These are phyloP conservation scores for Bovichtus diacanthus DNA, from an alignment of 2,797 vertebrate species.

Conservation along the genomic window DNA sequence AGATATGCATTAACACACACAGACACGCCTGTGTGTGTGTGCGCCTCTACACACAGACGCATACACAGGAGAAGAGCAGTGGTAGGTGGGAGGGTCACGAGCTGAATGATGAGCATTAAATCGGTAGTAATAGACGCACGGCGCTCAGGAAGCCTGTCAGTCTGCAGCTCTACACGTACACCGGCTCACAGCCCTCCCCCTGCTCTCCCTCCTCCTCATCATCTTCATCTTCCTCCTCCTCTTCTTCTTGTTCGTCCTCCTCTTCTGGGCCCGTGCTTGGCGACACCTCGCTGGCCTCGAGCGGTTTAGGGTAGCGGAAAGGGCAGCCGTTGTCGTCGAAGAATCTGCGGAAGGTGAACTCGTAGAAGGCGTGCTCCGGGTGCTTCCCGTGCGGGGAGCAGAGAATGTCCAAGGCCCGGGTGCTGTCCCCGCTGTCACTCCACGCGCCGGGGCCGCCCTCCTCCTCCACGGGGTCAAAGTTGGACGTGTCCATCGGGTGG, in stretches of 20 bases:
- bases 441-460: conserved; percentile 89
- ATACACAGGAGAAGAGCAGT: conserved; percentile 27
- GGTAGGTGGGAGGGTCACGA: conserved; percentile 6
- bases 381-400: conserved; percentile 91
- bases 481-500: conserved; percentile 99
- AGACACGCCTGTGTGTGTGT: no score
- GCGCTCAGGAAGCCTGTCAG: conserved; percentile 13
- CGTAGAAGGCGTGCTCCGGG: conserved; percentile 97
- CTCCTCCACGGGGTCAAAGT: conserved; percentile 98
- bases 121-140: conserved; percentile 10
- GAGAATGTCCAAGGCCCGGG: conserved; percentile 90
- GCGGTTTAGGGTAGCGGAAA: conserved; percentile 95
- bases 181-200: conserved; percentile 93
- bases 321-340: conserved; percentile 98
- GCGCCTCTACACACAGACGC: conserved; percentile 33
- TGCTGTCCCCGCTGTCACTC: conserved; percentile 92
- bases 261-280: conserved; percentile 79
- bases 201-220: conserved; percentile 85
- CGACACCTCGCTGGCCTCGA: conserved; percentile 70
- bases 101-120: conserved; percentile 7
- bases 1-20: conserved; percentile 32
- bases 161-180: conserved; percentile 90
- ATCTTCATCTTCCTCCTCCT: conserved; percentile 80
- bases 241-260: conserved; percentile 76
- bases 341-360: conserved; percentile 98